phyloP scores from a whole-genome alignment of 2,797 vertebrate species.

The Caiman crocodilus region DNA sequence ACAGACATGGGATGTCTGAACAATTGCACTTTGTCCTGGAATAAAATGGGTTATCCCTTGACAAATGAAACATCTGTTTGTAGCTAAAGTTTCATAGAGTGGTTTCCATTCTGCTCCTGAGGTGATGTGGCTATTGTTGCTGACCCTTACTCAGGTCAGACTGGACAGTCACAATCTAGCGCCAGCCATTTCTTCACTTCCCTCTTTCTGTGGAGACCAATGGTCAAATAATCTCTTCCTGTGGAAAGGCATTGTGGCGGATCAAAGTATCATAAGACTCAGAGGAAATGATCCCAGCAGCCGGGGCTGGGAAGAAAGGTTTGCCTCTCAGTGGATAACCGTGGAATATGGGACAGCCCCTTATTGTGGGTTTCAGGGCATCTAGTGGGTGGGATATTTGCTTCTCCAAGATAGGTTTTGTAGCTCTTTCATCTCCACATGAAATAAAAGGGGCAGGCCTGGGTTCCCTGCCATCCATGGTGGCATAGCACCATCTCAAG shows the following conservation, averaged over 20 bases:
- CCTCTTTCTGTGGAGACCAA: not conserved
- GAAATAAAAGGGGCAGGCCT: not conserved
- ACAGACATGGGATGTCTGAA: too few relatives aligned
- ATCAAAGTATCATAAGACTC: not conserved
- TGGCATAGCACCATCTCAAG: fast-evolving
- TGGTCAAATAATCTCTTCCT: not conserved
- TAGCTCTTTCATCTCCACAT: not conserved
- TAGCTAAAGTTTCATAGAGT: too few relatives aligned
- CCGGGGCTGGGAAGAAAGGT: not conserved
- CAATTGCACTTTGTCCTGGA: too few relatives aligned
- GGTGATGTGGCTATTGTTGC: not conserved
- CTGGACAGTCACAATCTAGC: not conserved
- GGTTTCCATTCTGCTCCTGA: fast-evolving
- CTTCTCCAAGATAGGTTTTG: not conserved
- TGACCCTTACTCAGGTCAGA: not conserved
- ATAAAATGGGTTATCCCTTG: too few relatives aligned
- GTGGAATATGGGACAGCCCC: not conserved
- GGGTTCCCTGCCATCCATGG: not conserved
- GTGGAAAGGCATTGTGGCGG: not conserved
- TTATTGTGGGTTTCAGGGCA: not conserved
- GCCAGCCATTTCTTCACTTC: not conserved
- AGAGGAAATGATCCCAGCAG: not conserved
- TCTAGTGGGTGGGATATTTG: not conserved
- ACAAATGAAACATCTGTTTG: too few relatives aligned
- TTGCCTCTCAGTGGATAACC: not conserved